Base-by-base conservation (phyloP, 2,888 invertebrate genomes). In the Lasioglossum lativentre region DNA sequence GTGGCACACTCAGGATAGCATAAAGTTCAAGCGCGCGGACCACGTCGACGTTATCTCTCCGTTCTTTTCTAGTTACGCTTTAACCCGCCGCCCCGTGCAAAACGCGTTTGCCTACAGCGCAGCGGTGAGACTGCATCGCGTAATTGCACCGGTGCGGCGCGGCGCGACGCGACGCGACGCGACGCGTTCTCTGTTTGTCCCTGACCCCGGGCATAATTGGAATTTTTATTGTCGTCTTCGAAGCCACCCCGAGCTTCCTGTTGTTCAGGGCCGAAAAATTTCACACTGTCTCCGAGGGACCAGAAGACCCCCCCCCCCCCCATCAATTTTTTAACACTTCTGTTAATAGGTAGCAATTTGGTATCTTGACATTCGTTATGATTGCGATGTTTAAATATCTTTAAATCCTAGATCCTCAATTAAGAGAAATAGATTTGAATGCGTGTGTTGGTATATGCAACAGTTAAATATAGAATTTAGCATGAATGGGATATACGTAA, bases 1-100 rank as follows among this genome's bases (percentile, higher is more conserved):
- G 86, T 85, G 86, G 85, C 86, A 63, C 66, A 34, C 68, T 70
- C 66, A 34, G 34, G 86, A 45, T 78, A 75, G 52, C 52, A 59
- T 75, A 78, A 81, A 82, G 72, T 86, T 81, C 68, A 47, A 27
- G 76, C 63, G 14, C 63, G 14, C 80, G 47, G 66, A 70, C 27
- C 74, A 71, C 59, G 75, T 59, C 47, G 81, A 73, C 47, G 68
- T 86, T 81, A 76, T 81, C 86, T 86, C 66, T 66, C 23, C 66
- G 66, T 66, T 66, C 66, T 66, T 66, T 66, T 66, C 66, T 66
- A 66, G 66, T 66, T 40, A 52, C 38, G 30, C n/a, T 84, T 72
- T 71, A 82, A 72, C 30, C 38, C 59, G 23, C 47, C 63, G 34
- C 23, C 27, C 38, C 2, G 34, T 52, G 56, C 45, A 30, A 40